These are phyloP conservation scores for Acestrorhynchus altus DNA, from an alignment of 2,797 vertebrate species.

Conservation along the genomic window DNA sequence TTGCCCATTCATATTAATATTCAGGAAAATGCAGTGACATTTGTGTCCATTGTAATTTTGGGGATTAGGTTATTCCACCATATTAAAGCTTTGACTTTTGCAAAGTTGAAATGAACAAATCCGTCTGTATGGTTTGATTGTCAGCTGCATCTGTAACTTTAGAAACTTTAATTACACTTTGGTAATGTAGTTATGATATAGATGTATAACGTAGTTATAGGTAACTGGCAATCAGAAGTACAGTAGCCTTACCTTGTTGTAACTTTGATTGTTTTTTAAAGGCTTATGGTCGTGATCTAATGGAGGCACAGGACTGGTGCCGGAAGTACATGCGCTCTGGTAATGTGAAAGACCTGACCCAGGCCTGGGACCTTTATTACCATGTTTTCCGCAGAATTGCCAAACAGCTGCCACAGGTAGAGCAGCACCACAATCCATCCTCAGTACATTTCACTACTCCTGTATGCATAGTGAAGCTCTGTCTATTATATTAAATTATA, in stretches of 20 bases:
- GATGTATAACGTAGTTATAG: too few relatives aligned
- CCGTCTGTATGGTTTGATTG: too few relatives aligned
- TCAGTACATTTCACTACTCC: neutral
- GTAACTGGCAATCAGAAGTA: neutral
- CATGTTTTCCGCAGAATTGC: conserved; percentile 98
- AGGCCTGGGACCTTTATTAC: conserved; percentile 99
- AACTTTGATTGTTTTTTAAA: conserved; percentile 61
- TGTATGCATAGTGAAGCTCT: neutral
- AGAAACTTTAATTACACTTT: too few relatives aligned
- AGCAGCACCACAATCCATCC: neutral
- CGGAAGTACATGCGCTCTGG: conserved; percentile 99
- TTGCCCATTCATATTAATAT: too few relatives aligned
- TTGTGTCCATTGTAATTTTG: too few relatives aligned
- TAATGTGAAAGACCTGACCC: conserved; percentile 97
- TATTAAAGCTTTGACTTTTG: too few relatives aligned
- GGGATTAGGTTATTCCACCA: too few relatives aligned
- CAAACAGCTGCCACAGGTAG: conserved; percentile 96
- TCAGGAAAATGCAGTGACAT: too few relatives aligned
- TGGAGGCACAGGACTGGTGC: conserved; percentile 99
- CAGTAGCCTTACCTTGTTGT: neutral
- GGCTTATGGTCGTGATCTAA: conserved; percentile 97
- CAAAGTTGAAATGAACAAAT: too few relatives aligned
- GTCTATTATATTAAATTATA: too few relatives aligned
- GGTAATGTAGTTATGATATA: too few relatives aligned
- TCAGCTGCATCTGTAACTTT: too few relatives aligned